Evolutionary conservation across 2,797 vertebrate genomes (phyloP).

Genomic region (Diplodus puntazzo): DNA sequence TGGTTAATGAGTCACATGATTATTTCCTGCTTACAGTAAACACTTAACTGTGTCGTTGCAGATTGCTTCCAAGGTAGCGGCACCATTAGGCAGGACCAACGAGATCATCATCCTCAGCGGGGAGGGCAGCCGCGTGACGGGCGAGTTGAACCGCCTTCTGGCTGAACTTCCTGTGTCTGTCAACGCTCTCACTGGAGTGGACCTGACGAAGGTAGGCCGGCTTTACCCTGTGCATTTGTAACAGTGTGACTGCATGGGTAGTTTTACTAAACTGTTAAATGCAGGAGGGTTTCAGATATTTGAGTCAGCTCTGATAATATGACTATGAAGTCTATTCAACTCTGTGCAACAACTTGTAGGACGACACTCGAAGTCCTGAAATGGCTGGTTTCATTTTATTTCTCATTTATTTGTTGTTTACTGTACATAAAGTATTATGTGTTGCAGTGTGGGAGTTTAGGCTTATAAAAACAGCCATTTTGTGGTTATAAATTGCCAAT

Average conservation of each 20-base stretch:
- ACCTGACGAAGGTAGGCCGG: conserved; percentile 90
- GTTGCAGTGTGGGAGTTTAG: too few relatives aligned
- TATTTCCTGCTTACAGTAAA: conserved; percentile 12
- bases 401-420: too few relatives aligned
- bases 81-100: conserved; percentile 90
- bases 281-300: background rate
- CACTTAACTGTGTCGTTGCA: conserved; percentile 55
- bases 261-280: background rate
- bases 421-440: too few relatives aligned
- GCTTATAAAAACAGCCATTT: too few relatives aligned
- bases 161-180: conserved; percentile 92
- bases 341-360: too few relatives aligned
- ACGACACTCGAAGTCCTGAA: too few relatives aligned
- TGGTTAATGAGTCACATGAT: background rate
- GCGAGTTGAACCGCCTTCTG: conserved; percentile 90
- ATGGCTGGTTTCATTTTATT: background rate
- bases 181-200: conserved; percentile 93
- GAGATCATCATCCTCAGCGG: conserved; percentile 95
- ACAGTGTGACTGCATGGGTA: background rate
- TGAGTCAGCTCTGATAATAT: background rate
- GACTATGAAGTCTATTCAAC: background rate
- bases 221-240: background rate
- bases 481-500: too few relatives aligned
- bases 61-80: conserved; percentile 92
- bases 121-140: conserved; percentile 85